phyloP scores from a whole-genome alignment of 2,797 vertebrate species.

The Pantherophis alleghaniensis region DNA sequence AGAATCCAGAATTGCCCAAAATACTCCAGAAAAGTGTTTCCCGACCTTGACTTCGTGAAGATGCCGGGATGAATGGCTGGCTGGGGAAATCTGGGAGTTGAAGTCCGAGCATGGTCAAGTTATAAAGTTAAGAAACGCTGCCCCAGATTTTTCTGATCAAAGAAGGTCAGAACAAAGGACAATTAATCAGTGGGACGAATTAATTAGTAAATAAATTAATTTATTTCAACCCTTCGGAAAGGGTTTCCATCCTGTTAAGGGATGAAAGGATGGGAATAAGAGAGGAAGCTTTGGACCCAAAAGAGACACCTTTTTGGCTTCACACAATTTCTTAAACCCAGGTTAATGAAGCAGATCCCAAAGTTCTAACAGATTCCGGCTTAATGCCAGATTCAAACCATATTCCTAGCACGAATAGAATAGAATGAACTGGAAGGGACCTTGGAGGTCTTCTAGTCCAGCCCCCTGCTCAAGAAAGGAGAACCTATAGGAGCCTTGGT shows the following conservation, averaged over 20 bases:
- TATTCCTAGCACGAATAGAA: background rate
- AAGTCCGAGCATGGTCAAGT: background rate
- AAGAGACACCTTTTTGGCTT: background rate
- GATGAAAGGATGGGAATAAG: background rate
- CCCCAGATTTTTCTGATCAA: background rate
- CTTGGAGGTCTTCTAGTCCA: too few species aligned
- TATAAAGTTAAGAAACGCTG: background rate
- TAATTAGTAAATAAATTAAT: background rate
- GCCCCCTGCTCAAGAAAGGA: too few species aligned
- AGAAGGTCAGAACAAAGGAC: background rate
- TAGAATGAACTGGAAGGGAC: too few species aligned
- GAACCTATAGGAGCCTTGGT: too few species aligned
- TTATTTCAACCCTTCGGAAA: background rate
- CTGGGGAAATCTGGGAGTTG: background rate
- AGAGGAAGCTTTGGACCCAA: background rate
- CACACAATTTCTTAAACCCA: background rate
- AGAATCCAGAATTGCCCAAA: background rate
- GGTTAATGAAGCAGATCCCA: background rate
- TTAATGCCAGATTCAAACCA: background rate
- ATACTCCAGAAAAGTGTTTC: background rate
- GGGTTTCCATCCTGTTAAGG: background rate
- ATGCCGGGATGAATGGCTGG: background rate
- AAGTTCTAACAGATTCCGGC: background rate
- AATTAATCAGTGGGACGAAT: background rate
- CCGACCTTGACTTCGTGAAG: background rate